Evolutionary conservation across 2,888 invertebrate genomes (phyloP).

Genomic region (Rhopalosiphum nymphaeae): DNA sequence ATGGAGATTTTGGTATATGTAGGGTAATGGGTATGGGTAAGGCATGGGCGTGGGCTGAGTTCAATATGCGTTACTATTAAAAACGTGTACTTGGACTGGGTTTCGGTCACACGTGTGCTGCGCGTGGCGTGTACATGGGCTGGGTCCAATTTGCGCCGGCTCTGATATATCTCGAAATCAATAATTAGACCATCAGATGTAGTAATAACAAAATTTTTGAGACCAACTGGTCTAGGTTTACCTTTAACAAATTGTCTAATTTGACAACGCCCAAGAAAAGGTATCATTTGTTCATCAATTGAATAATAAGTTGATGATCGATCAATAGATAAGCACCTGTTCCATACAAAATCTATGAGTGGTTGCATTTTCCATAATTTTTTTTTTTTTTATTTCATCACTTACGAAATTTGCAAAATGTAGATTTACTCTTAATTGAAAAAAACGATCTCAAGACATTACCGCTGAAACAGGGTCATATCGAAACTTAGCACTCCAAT

Average conservation of each 20-base stretch:
- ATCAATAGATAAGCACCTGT: constrained; percentile 21
- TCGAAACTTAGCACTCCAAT: constrained; percentile 53
- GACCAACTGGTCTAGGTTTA: constrained; percentile 53
- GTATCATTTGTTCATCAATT: constrained; percentile 63
- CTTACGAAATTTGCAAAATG: constrained; percentile 41
- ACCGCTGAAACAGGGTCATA: not conserved
- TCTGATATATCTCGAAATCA: constrained; percentile 24
- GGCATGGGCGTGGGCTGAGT: not conserved
- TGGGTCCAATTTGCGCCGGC: constrained; percentile 6
- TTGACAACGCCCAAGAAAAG: constrained; percentile 50
- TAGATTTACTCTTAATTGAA: constrained; percentile 59
- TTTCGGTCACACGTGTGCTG: not conserved
- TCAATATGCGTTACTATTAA: constrained; percentile 31
- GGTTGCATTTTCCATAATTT: constrained; percentile 58
- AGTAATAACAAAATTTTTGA: constrained; percentile 54
- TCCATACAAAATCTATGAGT: constrained; percentile 43
- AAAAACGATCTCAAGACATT: constrained; percentile 22
- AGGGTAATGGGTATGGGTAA: not conserved
- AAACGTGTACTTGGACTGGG: not conserved
- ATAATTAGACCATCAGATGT: constrained; percentile 42
- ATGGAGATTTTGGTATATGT: not conserved
- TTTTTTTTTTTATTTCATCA: constrained; percentile 8
- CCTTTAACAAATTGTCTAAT: constrained; percentile 52
- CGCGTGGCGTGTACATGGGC: not conserved
- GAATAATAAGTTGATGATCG: constrained; percentile 30